Conservation (phyloP, 1,140 invertebrate species). For the Tribolium castaneum region DNA sequence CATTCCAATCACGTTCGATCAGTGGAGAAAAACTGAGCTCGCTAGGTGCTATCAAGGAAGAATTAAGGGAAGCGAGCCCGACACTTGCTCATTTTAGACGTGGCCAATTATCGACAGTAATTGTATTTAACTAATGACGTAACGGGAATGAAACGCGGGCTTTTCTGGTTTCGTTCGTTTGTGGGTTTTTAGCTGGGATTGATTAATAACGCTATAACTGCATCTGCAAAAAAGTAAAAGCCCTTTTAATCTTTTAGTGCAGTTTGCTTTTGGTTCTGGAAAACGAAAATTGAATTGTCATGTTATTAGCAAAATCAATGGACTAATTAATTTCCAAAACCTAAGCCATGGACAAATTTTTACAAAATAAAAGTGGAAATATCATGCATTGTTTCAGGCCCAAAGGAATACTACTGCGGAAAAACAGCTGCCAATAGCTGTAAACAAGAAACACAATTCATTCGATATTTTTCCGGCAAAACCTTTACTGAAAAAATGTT, state of each 20-base stretch:
- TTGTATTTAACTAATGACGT: not conserved
- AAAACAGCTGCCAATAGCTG: no score
- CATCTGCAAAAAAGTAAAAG: not conserved
- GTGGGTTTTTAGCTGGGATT: not conserved
- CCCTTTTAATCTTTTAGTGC: not conserved
- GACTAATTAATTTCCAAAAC: no score
- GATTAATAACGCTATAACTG: not conserved
- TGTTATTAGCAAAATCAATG: not conserved
- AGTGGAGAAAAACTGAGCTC: not conserved
- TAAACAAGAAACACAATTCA: no score
- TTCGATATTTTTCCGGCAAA: no score
- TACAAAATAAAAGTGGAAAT: no score
- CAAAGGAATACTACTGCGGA: no score
- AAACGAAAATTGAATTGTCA: not conserved
- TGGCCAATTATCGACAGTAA: slow-evolving; percentile 3
- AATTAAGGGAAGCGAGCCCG: not conserved
- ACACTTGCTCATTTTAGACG: slow-evolving; percentile 2
- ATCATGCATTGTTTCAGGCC: no score
- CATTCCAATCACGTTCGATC: slow-evolving; percentile 7
- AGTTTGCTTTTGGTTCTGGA: not conserved
- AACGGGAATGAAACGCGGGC: not conserved
- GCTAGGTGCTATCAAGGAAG: slow-evolving; percentile 2
- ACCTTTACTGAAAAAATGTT: no score
- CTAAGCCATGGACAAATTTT: no score
- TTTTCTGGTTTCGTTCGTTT: not conserved